Evolutionary conservation across 2,888 invertebrate species (phyloP).

Genomic region (Amblyjoppa proteus): DNA sequence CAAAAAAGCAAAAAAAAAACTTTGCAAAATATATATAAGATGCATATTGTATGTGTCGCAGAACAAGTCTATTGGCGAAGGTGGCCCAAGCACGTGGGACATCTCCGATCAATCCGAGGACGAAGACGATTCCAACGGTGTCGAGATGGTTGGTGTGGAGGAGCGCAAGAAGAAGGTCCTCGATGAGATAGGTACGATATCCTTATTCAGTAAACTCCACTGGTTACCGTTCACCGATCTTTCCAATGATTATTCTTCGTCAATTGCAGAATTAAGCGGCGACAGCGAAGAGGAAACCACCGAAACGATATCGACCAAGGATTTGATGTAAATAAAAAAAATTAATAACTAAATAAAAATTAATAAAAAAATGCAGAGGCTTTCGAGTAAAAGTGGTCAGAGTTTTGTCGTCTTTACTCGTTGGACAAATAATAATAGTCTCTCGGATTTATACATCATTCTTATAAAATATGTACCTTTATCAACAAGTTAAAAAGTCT

Average conservation of each 20-base stretch:
- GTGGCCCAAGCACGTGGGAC: slow-evolving; percentile 80
- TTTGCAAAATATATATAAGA: background rate
- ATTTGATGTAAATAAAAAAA: slow-evolving; percentile 72
- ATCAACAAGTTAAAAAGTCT: slow-evolving; percentile 77
- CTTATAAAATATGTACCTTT: slow-evolving; percentile 79
- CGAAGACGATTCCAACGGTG: slow-evolving; percentile 78
- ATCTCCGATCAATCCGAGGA: slow-evolving; percentile 77
- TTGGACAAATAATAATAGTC: slow-evolving; percentile 67
- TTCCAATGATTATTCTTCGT: slow-evolving; percentile 31
- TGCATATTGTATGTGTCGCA: slow-evolving; percentile 52
- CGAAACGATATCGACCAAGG: slow-evolving; percentile 77
- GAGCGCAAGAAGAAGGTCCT: slow-evolving; percentile 76
- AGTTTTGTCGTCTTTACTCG: slow-evolving; percentile 56
- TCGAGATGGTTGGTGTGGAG: slow-evolving; percentile 79
- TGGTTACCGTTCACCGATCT: slow-evolving; percentile 43
- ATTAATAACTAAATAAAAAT: slow-evolving; percentile 28
- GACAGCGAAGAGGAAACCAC: slow-evolving; percentile 85
- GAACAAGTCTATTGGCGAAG: slow-evolving; percentile 81
- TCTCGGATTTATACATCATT: slow-evolving; percentile 71
- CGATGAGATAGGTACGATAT: slow-evolving; percentile 79
- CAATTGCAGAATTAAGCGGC: slow-evolving; percentile 83
- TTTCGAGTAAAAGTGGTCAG: slow-evolving; percentile 63
- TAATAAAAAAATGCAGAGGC: slow-evolving; percentile 8
- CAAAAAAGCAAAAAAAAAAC: no score
- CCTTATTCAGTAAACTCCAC: slow-evolving; percentile 40